A percentile compares a stretch with the other conserved stretches of the same genome.
Evolutionary conservation across 2,113 vertebrate species (phyloP).

Genomic region (Egretta garzetta): DNA sequence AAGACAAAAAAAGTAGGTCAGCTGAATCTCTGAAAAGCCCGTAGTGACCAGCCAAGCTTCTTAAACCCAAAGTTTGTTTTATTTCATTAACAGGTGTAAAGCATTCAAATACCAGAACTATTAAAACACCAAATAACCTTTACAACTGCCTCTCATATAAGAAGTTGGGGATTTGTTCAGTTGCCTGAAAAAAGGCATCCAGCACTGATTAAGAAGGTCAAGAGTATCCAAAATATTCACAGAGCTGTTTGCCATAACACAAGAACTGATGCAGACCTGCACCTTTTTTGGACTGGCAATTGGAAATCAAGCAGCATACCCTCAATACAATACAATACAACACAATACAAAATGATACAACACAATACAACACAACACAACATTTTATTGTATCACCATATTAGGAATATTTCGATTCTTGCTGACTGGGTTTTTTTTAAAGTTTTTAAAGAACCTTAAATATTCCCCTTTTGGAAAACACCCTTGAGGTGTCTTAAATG

Average conservation of each 20-base stretch:
- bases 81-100: neutral
- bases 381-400: neutral
- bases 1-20: neutral
- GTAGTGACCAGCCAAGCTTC: neutral
- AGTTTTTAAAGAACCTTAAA: neutral
- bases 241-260: neutral
- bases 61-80: neutral
- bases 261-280: neutral
- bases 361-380: neutral
- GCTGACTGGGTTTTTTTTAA: fast-evolving
- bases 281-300: neutral
- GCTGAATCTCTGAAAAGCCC: neutral
- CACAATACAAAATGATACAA: too few relatives aligned
- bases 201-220: neutral
- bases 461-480: neutral
- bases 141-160: neutral
- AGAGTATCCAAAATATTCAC: neutral
- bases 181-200: neutral
- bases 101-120: neutral
- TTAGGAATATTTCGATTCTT: neutral
- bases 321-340: neutral
- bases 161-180: neutral
- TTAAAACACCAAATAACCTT: neutral
- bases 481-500: neutral
- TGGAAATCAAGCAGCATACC: neutral